Evolutionary conservation across 2,113 vertebrate species (phyloP).

Genomic region (Cyphomyrus plagiostoma): DNA sequence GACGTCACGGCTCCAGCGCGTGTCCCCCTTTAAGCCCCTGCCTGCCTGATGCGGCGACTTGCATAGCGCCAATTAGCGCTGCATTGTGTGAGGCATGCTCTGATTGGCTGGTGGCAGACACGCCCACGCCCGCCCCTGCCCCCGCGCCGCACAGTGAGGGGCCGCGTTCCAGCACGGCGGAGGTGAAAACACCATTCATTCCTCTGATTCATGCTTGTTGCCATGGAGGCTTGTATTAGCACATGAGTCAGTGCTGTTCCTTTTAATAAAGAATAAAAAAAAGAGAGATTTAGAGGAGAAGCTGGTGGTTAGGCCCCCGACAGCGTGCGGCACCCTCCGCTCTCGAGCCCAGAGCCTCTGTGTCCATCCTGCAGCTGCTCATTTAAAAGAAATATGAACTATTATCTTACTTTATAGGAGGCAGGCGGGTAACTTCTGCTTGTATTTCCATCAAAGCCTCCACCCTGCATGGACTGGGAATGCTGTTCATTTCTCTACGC

Average conservation of each 20-base stretch:
- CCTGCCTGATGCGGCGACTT: neutral
- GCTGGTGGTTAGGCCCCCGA: neutral
- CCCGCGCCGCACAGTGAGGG: neutral
- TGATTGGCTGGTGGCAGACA: neutral
- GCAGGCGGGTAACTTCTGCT: neutral
- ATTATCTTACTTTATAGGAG: neutral
- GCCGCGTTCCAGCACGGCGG: neutral
- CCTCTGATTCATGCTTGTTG: slow-evolving; percentile 1
- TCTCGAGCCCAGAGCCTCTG: neutral
- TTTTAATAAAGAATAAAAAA: neutral
- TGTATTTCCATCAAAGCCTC: neutral
- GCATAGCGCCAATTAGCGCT: neutral
- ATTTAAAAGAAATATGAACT: neutral
- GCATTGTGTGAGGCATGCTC: neutral
- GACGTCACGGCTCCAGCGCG: neutral
- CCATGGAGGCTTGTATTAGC: slow-evolving; percentile 4
- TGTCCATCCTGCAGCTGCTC: neutral
- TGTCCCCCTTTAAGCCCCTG: neutral
- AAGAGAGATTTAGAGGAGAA: neutral
- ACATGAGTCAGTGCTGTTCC: neutral
- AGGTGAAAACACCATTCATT: neutral
- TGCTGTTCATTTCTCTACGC: neutral
- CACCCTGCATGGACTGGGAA: neutral
- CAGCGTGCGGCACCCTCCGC: neutral
- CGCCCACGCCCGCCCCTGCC: neutral